phyloP scores from a whole-genome alignment of 1,140 invertebrate genomes.

The Ctenoplectra terminalis region DNA sequence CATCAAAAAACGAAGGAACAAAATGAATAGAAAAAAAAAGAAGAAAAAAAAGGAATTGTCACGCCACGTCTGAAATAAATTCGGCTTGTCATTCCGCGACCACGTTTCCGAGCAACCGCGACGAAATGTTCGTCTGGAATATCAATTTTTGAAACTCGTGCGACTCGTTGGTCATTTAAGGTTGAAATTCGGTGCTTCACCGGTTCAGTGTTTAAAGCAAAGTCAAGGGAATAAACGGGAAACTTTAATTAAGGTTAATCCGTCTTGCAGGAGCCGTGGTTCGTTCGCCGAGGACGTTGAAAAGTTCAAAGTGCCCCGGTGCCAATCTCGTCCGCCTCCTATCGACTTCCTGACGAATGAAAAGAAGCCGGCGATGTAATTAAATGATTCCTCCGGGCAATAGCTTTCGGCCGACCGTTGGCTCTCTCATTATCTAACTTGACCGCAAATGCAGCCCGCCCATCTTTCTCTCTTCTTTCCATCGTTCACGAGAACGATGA shows the following conservation, averaged over 20 bases:
- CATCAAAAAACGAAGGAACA: not conserved
- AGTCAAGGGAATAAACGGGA: not conserved
- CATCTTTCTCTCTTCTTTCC: too few species aligned
- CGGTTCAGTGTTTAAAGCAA: not conserved
- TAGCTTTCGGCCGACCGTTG: constrained; percentile 10
- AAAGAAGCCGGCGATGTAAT: constrained; percentile 41
- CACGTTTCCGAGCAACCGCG: not conserved
- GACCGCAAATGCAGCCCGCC: not conserved
- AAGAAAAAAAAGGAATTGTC: too few species aligned
- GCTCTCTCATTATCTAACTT: constrained; percentile 36
- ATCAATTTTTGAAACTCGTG: not conserved
- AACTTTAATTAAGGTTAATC: constrained; percentile 53
- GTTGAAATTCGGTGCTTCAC: not conserved
- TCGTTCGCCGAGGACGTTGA: not conserved
- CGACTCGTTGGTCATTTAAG: not conserved
- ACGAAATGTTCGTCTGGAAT: not conserved
- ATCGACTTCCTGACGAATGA: constrained; percentile 28
- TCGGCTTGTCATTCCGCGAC: too few species aligned
- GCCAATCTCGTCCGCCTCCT: constrained; percentile 17
- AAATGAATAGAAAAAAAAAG: too few species aligned
- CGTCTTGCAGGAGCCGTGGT: not conserved
- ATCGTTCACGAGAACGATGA: not conserved
- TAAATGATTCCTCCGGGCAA: constrained; percentile 52
- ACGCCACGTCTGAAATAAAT: too few species aligned
- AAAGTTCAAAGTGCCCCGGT: constrained; percentile 33